phyloP scores from a whole-genome alignment of 1,140 invertebrate genomes.

The Uloborus diversus region DNA sequence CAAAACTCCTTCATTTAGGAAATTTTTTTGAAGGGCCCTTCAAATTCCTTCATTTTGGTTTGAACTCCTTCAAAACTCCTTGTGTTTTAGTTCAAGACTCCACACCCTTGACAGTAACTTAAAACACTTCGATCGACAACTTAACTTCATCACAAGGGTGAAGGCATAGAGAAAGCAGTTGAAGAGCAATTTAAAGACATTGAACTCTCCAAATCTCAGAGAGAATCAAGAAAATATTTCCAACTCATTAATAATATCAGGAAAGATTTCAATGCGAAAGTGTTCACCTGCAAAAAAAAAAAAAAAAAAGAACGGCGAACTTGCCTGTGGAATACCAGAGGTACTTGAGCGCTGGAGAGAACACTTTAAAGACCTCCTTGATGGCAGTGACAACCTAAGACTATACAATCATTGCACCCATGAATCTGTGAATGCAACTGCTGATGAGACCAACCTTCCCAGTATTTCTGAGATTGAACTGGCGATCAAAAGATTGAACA shows the following conservation, averaged over 20 bases:
- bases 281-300: neutral
- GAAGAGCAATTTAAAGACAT: neutral
- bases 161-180: neutral
- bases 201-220: neutral
- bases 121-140: too few species aligned
- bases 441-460: neutral
- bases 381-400: slow-evolving; percentile 9
- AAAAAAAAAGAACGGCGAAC: slow-evolving; percentile 9
- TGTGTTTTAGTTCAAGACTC: too few species aligned
- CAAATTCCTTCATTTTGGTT: too few species aligned
- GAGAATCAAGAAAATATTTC: neutral
- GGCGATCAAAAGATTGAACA: slow-evolving; percentile 23
- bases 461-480: neutral
- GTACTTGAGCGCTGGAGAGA: neutral
- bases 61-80: too few species aligned
- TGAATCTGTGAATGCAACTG: neutral
- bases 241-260: neutral
- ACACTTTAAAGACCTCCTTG: slow-evolving; percentile 16
- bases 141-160: too few species aligned
- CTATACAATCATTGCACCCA: neutral
- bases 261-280: neutral
- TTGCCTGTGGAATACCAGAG: neutral
- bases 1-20: too few species aligned
- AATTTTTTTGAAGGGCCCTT: too few species aligned
- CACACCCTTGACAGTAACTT: too few species aligned